Base-by-base conservation (phyloP, 2,113 vertebrate species). In the Columba livia region DNA sequence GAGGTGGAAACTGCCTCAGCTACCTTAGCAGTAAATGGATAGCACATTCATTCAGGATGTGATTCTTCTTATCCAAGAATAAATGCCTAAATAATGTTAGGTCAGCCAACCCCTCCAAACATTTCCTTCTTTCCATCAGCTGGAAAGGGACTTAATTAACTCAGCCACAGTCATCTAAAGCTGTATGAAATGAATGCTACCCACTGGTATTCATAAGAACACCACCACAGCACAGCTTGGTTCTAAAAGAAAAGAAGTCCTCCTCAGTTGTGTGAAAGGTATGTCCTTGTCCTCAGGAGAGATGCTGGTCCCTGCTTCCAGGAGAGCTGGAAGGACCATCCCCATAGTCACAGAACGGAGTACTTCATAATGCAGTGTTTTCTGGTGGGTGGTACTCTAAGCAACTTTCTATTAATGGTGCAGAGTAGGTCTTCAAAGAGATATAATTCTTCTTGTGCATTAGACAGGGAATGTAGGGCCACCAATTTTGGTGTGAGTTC, bases 191-290 rank as follows among this genome's bases (percentile, higher is more conserved):
- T 50, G 6, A 78, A 60, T 42, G 3, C 9, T 34, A 15, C 20
- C 12, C 5, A 2, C 29, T n/a, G 15, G 4, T 25, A 28, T 31
- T 50, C 31, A 40, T 1, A 53, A 58, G 29, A 85, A 32, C 28
- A 24, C 20, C 51, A 40, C 11, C 12, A 18, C 0, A 0, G 15
- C 1, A 2, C 28, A 64, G 10, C 13, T 70, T 66, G 78, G 18
- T 47, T 81, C 57, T 53, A 6, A 34, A 75, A 56, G 42, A 28
- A 79, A 54, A 42, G 10, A 54, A 60, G 19, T 38, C 11, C n/a
- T 91, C 21, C 50, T 70, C 51, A 74, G 23, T 6, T 80, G 8
- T 62, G n/a, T 61, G 69, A 84, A 73, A 84, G 14, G 6, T 36
- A 5, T 19, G 13, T 8, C 19, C 32, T 38, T 71, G 20, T n/a